These are phyloP conservation scores for Crambe crambe DNA, from an alignment of 37 sponge, comb jelly and placozoan genomes.

Conservation along the genomic window DNA sequence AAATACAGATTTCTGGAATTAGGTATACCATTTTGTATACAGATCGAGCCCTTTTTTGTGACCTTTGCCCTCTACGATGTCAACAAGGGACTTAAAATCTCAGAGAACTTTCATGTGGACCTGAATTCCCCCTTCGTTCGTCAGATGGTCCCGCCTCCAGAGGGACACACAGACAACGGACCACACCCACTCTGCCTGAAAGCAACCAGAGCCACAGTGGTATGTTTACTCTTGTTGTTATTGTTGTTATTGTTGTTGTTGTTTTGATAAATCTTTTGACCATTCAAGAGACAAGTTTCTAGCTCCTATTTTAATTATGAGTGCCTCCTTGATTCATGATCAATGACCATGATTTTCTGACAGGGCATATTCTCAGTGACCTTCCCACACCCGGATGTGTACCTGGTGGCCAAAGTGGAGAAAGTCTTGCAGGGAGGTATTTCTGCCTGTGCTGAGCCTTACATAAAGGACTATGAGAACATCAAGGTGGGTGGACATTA, in stretches of 20 bases:
- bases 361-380: conserved; percentile 85
- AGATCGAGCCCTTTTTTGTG: conserved; percentile 92
- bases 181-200: conserved; percentile 50
- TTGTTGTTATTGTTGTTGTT: not conserved
- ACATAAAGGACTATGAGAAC: conserved; percentile 75
- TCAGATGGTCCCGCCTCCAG: conserved; percentile 33
- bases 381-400: conserved; percentile 73
- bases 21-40: too few relatives aligned
- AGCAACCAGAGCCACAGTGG: conserved; percentile 29
- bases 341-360: not conserved
- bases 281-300: too few relatives aligned
- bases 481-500: conserved; percentile 49
- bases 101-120: conserved; percentile 90
- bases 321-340: not conserved
- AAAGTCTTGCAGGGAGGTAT: conserved; percentile 82
- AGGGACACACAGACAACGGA: conserved; percentile 23
- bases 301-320: too few relatives aligned
- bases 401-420: conserved; percentile 81
- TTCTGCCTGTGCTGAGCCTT: conserved; percentile 77
- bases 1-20: too few relatives aligned
- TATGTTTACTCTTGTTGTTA: not conserved
- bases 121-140: conserved; percentile 65
- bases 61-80: conserved; percentile 85
- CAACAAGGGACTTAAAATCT: conserved; percentile 74
- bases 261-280: too few relatives aligned